Evolutionary conservation across 2,888 invertebrate species (phyloP).

Genomic region (Catocala nupta): DNA sequence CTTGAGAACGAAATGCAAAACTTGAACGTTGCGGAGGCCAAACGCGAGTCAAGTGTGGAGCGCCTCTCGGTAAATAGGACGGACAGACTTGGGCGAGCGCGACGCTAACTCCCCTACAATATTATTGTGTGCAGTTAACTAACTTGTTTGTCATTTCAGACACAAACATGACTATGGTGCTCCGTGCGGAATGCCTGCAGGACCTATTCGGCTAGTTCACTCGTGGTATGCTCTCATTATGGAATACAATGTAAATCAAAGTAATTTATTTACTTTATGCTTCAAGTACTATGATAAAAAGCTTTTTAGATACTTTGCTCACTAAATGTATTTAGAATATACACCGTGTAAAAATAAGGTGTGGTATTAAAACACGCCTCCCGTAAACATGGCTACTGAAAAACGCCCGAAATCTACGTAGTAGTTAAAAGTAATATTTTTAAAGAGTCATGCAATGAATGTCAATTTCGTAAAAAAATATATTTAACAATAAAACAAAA

Average conservation of each 20-base stretch:
- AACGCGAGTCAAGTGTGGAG: constrained; percentile 74
- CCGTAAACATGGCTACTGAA: too few species aligned
- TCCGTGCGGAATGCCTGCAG: constrained; percentile 51
- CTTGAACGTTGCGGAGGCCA: constrained; percentile 71
- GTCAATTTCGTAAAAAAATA: too few species aligned
- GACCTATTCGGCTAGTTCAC: constrained; percentile 49
- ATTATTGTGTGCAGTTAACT: constrained; percentile 67
- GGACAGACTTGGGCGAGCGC: constrained; percentile 57
- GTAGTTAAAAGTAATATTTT: too few species aligned
- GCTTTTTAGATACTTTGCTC: constrained; percentile 9
- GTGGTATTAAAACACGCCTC: too few species aligned
- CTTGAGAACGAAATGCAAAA: constrained; percentile 77
- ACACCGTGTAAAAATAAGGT: too few species aligned
- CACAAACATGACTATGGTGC: constrained; percentile 51
- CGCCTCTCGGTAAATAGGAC: constrained; percentile 60
- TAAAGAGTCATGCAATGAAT: too few species aligned
- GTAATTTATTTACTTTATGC: constrained; percentile 37
- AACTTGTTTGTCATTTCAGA: constrained; percentile 68
- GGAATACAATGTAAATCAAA: constrained; percentile 46
- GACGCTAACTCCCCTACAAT: constrained; percentile 64
- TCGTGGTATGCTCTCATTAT: constrained; percentile 32
- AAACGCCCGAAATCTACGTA: too few species aligned
- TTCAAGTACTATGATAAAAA: constrained; percentile 12
- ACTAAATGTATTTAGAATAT: neutral
- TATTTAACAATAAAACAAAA: too few species aligned